Conservation (phyloP, 2,888 invertebrate genomes). For the Dinocampus coccinellae region DNA sequence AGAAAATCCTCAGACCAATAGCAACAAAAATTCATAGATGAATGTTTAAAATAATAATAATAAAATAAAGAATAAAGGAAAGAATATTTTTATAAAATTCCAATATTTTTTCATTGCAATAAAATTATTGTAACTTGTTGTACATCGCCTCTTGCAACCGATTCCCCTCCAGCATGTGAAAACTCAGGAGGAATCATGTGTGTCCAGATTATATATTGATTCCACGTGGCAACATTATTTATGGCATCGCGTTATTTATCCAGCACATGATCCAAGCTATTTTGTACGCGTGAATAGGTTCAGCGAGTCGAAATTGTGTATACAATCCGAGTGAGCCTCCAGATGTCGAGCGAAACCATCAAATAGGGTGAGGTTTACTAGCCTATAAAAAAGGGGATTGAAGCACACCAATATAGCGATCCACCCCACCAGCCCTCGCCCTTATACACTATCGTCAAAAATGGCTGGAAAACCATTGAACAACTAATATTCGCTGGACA, state of each 20-base stretch:
- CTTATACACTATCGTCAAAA: slow-evolving; percentile 27
- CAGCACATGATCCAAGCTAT: slow-evolving; percentile 24
- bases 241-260: slow-evolving; percentile 32
- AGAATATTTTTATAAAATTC: too few relatives aligned
- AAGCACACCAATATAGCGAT: slow-evolving; percentile 4
- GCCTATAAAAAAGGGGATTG: slow-evolving; percentile 27
- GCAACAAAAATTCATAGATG: too few relatives aligned
- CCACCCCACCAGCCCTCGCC: slow-evolving; percentile 18
- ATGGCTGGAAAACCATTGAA: slow-evolving; percentile 46
- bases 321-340: slow-evolving; percentile 7
- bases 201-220: slow-evolving; percentile 23
- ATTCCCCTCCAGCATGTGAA: background rate
- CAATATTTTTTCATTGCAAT: background rate
- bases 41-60: too few relatives aligned
- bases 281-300: slow-evolving; percentile 21
- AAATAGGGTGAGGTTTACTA: slow-evolving; percentile 13
- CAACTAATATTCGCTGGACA: slow-evolving; percentile 44
- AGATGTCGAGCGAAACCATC: slow-evolving; percentile 14
- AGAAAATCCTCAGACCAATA: too few relatives aligned
- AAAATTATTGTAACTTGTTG: background rate
- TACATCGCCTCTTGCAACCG: background rate
- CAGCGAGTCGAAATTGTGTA: slow-evolving; percentile 10
- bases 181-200: background rate
- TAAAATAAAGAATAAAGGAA: too few relatives aligned
- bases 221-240: slow-evolving; percentile 26